Evolutionary conservation across 2,888 invertebrate genomes (phyloP).

Genomic region (Troides oblongomaculatus): DNA sequence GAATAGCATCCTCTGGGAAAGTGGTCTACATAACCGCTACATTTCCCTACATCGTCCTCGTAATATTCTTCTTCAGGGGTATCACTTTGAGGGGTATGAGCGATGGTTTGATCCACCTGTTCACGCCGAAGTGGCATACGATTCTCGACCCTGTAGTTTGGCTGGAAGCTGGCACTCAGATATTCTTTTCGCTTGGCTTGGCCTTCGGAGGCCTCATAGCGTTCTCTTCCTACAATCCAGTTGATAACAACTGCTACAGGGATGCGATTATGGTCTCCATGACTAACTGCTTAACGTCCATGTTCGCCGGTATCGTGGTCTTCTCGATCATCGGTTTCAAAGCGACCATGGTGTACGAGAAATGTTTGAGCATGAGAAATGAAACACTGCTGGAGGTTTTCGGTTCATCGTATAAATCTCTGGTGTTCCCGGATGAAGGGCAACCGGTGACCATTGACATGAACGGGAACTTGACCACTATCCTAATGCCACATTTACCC

Average conservation of each 20-base stretch:
- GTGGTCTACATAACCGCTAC: constrained; percentile 98
- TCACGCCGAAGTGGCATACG: constrained; percentile 95
- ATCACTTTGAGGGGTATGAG: constrained; percentile 92
- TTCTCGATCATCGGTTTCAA: constrained; percentile 97
- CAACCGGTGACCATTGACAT: constrained; percentile 72
- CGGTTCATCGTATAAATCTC: constrained; percentile 69
- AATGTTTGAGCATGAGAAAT: constrained; percentile 84
- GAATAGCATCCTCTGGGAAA: constrained; percentile 97
- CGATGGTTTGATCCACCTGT: constrained; percentile 92
- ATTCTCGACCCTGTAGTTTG: constrained; percentile 96
- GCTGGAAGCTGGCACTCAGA: constrained; percentile 98
- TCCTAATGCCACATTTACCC: constrained; percentile 84
- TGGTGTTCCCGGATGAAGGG: constrained; percentile 80
- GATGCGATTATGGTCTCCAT: constrained; percentile 96
- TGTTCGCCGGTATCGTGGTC: constrained; percentile 98
- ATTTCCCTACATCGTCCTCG: constrained; percentile 96
- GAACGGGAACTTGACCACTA: constrained; percentile 77
- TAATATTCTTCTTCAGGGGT: constrained; percentile 97
- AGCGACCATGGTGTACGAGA: constrained; percentile 90
- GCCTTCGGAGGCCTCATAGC: constrained; percentile 98
- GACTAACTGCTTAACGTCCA: constrained; percentile 96
- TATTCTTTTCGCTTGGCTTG: constrained; percentile 96
- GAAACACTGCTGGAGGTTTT: constrained; percentile 79
- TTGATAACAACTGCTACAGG: constrained; percentile 96
- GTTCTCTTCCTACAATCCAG: constrained; percentile 97